Evolutionary conservation across 2,888 invertebrate species (phyloP).

Genomic region (Noctua pronuba): DNA sequence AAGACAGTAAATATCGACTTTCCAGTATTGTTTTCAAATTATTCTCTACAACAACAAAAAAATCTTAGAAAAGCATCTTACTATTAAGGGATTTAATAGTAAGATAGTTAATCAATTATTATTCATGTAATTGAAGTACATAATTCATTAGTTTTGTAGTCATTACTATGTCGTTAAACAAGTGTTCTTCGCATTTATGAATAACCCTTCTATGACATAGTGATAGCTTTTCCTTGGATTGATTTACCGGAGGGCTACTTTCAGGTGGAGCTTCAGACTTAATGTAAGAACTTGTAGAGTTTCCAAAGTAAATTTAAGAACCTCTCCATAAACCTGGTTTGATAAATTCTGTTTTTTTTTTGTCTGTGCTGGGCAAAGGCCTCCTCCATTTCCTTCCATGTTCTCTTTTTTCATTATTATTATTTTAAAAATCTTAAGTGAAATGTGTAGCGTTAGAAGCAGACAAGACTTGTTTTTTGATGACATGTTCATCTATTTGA

Average conservation of each 20-base stretch:
- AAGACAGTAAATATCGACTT: background rate
- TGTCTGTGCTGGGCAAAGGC: no score
- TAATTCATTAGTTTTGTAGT: constrained; percentile 60
- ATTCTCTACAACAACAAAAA: background rate
- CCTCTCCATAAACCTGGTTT: background rate
- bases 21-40: constrained; percentile 1
- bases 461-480: background rate
- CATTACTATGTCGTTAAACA: constrained; percentile 32
- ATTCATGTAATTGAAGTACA: constrained; percentile 53
- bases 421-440: background rate
- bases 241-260: background rate
- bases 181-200: constrained; percentile 36
- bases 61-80: constrained; percentile 17
- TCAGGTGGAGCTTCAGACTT: background rate
- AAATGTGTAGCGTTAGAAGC: background rate
- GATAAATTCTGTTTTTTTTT: background rate
- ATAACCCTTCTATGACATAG: constrained; percentile 11
- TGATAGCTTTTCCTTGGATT: constrained; percentile 4
- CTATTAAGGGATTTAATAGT: constrained; percentile 33
- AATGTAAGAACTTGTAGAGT: constrained; percentile 4
- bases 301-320: background rate
- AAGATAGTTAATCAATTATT: constrained; percentile 37
- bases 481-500: background rate
- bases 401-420: no score
- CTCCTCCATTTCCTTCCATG: no score